phyloP scores from a whole-genome alignment of 2,888 invertebrate species.

The Chouioia cunea region DNA sequence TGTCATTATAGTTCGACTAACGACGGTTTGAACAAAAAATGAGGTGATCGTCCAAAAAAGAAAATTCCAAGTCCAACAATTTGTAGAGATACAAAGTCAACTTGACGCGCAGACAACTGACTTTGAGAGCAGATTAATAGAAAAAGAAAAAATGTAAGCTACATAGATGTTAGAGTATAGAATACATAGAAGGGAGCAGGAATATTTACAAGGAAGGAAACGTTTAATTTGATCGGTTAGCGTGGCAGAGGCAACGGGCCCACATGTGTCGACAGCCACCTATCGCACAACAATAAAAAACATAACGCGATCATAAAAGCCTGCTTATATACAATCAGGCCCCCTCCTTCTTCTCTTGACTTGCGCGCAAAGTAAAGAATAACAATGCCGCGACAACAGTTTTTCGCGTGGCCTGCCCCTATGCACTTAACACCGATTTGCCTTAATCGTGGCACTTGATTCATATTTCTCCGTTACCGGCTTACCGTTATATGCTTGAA shows the following conservation, averaged over 20 bases:
- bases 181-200: background rate
- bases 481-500: too few species aligned
- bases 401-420: background rate
- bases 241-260: constrained; percentile 3
- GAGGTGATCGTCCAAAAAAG: too few species aligned
- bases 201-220: constrained; percentile 34
- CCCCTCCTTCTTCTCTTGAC: background rate
- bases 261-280: background rate
- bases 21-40: too few species aligned
- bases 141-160: background rate
- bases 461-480: too few species aligned
- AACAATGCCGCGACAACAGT: too few species aligned
- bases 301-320: constrained; percentile 35
- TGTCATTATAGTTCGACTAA: too few species aligned
- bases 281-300: constrained; percentile 27
- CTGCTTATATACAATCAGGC: constrained; percentile 16
- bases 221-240: constrained; percentile 33
- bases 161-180: background rate
- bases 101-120: too few species aligned
- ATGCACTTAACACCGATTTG: background rate
- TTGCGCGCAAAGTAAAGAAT: background rate
- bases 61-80: too few species aligned
- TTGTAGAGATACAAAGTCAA: too few species aligned
- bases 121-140: background rate
- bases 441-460: background rate